These are phyloP conservation scores for Branchinecta lindahli DNA, from an alignment of 1,140 invertebrate genomes.

Conservation along the genomic window DNA sequence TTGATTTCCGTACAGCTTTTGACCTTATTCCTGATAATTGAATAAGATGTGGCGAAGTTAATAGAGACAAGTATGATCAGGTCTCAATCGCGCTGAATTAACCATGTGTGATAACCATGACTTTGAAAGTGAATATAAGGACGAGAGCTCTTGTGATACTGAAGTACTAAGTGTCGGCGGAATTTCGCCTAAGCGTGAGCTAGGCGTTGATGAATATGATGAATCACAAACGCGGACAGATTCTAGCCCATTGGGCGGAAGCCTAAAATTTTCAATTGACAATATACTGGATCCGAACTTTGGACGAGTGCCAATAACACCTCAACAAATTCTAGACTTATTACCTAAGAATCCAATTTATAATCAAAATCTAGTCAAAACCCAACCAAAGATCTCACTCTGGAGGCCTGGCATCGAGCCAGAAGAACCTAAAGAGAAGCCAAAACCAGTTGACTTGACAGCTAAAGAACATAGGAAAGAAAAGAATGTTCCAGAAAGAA, in stretches of 20 bases:
- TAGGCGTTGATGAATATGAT: neutral
- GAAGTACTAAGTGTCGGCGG: conserved; percentile 2
- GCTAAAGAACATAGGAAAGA: too few relatives aligned
- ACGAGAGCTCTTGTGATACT: neutral
- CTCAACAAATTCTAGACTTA: neutral
- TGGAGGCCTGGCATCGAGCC: neutral
- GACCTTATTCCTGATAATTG: conserved; percentile 6
- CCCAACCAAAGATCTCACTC: neutral
- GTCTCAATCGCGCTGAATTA: neutral
- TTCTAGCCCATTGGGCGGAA: neutral
- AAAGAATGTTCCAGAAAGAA: neutral
- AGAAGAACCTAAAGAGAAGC: neutral
- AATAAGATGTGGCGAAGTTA: neutral
- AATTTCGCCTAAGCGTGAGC: neutral
- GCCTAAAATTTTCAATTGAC: conserved; percentile 74
- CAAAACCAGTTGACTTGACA: neutral
- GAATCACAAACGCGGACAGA: neutral
- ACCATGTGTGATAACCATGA: neutral
- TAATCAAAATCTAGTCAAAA: neutral
- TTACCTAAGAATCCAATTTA: neutral
- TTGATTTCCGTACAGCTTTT: neutral
- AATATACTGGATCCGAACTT: conserved; percentile 82
- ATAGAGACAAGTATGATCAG: neutral
- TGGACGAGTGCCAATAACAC: conserved; percentile 36
- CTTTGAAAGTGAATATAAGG: neutral